Conservation (phyloP, 2,797 vertebrate genomes). For the Spinus pinus region DNA sequence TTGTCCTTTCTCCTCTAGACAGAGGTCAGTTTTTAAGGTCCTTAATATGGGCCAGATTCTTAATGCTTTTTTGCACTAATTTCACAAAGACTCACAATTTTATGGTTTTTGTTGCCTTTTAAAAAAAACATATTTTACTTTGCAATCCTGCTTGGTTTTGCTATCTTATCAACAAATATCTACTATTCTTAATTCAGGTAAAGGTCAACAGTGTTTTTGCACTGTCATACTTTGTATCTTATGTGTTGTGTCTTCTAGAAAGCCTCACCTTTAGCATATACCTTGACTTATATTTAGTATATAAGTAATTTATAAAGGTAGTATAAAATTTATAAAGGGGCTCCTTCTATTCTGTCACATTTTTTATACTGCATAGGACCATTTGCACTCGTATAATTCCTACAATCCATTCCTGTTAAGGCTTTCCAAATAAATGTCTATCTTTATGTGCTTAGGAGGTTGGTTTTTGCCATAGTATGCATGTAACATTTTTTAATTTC, state of each 20-base stretch:
- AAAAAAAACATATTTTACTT: neutral
- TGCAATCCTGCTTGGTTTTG: neutral
- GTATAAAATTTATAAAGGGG: neutral
- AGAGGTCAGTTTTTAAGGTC: neutral
- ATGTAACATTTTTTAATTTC: neutral
- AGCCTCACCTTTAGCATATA: neutral
- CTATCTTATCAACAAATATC: neutral
- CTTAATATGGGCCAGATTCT: neutral
- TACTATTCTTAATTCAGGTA: neutral
- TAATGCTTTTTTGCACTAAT: neutral
- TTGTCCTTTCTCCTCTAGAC: neutral
- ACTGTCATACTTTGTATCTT: neutral
- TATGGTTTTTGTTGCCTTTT: neutral
- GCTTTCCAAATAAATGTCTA: neutral
- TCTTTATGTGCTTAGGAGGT: neutral
- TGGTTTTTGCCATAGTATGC: neutral
- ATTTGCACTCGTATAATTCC: neutral
- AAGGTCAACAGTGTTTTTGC: neutral
- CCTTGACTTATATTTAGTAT: neutral
- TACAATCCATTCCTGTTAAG: neutral
- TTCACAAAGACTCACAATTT: neutral
- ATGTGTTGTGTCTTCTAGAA: neutral
- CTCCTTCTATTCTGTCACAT: neutral
- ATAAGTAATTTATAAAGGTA: neutral
- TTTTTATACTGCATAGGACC: neutral